Evolutionary conservation across 2,888 invertebrate genomes (phyloP).

Genomic region (Rhynchonema sp.): DNA sequence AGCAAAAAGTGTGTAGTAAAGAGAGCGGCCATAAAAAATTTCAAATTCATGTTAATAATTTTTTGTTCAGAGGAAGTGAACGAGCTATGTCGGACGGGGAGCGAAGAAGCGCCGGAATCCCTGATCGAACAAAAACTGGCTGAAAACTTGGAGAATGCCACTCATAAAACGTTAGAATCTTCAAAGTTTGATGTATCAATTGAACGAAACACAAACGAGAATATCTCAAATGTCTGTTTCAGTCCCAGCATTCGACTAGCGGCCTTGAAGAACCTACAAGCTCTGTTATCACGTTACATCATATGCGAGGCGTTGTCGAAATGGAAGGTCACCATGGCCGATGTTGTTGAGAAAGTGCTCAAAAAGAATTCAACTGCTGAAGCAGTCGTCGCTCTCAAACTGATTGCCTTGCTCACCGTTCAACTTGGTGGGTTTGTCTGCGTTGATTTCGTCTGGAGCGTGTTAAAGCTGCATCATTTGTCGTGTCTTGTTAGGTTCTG

Average conservation of each 20-base stretch:
- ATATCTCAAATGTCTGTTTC: neutral
- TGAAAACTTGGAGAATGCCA: conserved; percentile 64
- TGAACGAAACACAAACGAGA: neutral
- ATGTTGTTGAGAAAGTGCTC: conserved; percentile 58
- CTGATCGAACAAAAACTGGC: conserved; percentile 64
- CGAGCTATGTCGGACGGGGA: conserved; percentile 27
- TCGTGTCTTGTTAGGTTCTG: conserved; percentile 8
- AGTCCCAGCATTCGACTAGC: conserved; percentile 37
- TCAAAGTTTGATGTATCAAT: neutral
- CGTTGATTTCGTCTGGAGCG: neutral
- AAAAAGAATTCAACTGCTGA: conserved; percentile 64
- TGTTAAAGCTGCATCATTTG: neutral
- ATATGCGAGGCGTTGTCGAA: conserved; percentile 54
- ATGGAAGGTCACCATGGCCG: conserved; percentile 47
- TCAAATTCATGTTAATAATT: neutral
- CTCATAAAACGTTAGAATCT: conserved; percentile 49
- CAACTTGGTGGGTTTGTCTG: conserved; percentile 45
- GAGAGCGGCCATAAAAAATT: neutral
- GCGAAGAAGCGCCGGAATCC: conserved; percentile 47
- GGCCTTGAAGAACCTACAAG: conserved; percentile 9
- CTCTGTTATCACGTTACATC: conserved; percentile 7
- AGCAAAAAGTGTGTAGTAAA: neutral
- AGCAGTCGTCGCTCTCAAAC: conserved; percentile 55
- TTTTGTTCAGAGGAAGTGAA: neutral
- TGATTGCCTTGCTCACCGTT: conserved; percentile 58